Evolutionary conservation across 1,140 invertebrate genomes (phyloP), one percentile per base, ranked within the genome.

Genomic region (Harlomillsia oculata): DNA sequence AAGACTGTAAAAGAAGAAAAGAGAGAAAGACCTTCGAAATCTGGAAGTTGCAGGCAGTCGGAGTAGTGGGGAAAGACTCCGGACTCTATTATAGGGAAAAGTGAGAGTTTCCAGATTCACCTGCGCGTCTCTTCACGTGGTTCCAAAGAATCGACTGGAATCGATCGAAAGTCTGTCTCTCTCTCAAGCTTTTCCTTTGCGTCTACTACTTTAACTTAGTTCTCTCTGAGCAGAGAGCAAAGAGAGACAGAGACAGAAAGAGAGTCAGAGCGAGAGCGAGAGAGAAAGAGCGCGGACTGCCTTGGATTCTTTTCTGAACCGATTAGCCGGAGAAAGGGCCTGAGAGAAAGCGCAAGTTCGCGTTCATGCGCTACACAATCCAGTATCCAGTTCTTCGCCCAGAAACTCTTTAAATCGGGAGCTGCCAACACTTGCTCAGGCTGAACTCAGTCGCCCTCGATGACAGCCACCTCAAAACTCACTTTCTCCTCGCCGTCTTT

Each of bases 61-160:
- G n/a, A n/a, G n/a, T n/a, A n/a, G n/a, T n/a, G n/a, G n/a, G n/a
- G n/a, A n/a, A n/a, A n/a, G n/a, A n/a, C n/a, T n/a, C n/a, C n/a
- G n/a, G n/a, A n/a, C n/a, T n/a, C n/a, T n/a, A n/a, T n/a, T n/a
- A n/a, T n/a, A n/a, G n/a, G 45, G 45, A 23, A 48, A 48, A 48
- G 45, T 48, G 45, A 48, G 45, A 48, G 45, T 48, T 48, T 48
- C 45, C 45, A 48, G 45, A 45, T 28, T 44, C 55, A 57, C 55
- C 55, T 57, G 55, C 55, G 55, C 48, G 46, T 57, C 36, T 43
- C 30, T 46, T 48, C 55, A 57, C 55, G 48, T 57, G 55, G 29
- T 40, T 40, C 21, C 21, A 50, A 30, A 50, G 48, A 51, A 57
- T 57, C 55, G 55, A 57, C 34, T 51, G 36, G 48, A 57, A 57